Percentiles rank a stretch among this genome's conserved stretches.
Conservation (phyloP, 2,888 invertebrate genomes). For the Celastrina argiolus region DNA sequence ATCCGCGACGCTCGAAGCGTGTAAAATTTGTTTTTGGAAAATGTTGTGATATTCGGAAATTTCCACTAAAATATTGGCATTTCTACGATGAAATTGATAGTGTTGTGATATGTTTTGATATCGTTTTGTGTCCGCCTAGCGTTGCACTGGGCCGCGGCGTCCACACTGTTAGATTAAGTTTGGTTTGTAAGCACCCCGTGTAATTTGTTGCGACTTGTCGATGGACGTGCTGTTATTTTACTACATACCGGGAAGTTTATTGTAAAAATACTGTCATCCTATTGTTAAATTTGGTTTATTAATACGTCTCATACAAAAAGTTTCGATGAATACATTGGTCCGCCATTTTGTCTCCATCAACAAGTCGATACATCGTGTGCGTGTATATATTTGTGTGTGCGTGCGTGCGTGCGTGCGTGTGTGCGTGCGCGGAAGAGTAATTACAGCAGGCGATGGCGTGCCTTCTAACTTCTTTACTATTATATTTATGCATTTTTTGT, state of each 20-base stretch:
- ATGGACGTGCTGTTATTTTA: slow-evolving; percentile 22
- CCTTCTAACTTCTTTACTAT: slow-evolving; percentile 48
- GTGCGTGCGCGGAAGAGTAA: slow-evolving; percentile 51
- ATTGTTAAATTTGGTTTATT: not conserved
- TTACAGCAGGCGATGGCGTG: slow-evolving; percentile 61
- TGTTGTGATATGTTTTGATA: slow-evolving; percentile 19
- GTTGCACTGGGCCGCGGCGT: slow-evolving; percentile 40
- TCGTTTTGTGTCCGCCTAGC: slow-evolving; percentile 34
- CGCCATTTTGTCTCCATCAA: slow-evolving; percentile 5
- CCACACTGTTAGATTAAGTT: slow-evolving; percentile 56
- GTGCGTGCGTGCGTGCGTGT: slow-evolving; percentile 38
- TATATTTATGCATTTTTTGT: slow-evolving; percentile 59
- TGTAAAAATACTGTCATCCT: not conserved
- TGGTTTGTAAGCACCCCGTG: slow-evolving; percentile 68
- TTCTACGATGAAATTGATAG: slow-evolving; percentile 28
- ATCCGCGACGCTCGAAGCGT: slow-evolving; percentile 28
- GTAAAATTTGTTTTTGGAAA: slow-evolving; percentile 20
- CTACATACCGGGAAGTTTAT: not conserved
- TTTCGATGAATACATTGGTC: slow-evolving; percentile 22
- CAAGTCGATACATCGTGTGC: slow-evolving; percentile 13
- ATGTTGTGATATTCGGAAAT: slow-evolving; percentile 13
- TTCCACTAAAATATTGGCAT: slow-evolving; percentile 22
- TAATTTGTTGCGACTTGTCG: slow-evolving; percentile 31
- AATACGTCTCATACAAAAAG: not conserved
- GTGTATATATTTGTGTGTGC: slow-evolving; percentile 13